Conservation (phyloP, 2,797 vertebrate species). For the Dryobates pubescens region DNA sequence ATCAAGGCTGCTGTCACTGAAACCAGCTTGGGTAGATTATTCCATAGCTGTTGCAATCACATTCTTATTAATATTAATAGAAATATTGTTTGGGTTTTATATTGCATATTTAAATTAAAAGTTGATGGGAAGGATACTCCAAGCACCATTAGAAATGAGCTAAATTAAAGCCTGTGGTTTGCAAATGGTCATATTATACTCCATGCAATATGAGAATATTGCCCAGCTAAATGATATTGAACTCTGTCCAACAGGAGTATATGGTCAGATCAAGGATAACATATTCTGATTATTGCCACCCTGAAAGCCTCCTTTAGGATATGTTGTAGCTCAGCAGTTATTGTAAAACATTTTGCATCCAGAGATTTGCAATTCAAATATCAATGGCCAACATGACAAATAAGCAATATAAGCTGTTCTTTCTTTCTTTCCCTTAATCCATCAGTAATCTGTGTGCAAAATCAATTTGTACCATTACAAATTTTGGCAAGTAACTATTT, state of each 20-base stretch:
- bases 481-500: not conserved
- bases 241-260: not conserved
- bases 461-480: not conserved
- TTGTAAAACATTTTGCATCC: not conserved
- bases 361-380: constrained; percentile 30
- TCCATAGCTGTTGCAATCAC: not conserved
- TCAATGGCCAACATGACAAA: not conserved
- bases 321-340: not conserved
- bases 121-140: not conserved
- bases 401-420: not conserved
- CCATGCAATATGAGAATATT: not conserved
- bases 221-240: not conserved
- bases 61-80: constrained; percentile 34
- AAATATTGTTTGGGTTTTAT: constrained; percentile 2
- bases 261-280: not conserved
- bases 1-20: not conserved
- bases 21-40: not conserved
- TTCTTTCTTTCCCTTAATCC: not conserved
- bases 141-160: not conserved
- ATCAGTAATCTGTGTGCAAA: not conserved
- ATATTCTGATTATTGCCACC: not conserved
- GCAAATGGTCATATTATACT: not conserved
- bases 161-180: not conserved
- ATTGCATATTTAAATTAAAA: constrained; percentile 5
- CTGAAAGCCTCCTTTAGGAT: not conserved